Base-by-base conservation (phyloP, 2,113 vertebrate genomes). In the Tenrec ecaudatus region DNA sequence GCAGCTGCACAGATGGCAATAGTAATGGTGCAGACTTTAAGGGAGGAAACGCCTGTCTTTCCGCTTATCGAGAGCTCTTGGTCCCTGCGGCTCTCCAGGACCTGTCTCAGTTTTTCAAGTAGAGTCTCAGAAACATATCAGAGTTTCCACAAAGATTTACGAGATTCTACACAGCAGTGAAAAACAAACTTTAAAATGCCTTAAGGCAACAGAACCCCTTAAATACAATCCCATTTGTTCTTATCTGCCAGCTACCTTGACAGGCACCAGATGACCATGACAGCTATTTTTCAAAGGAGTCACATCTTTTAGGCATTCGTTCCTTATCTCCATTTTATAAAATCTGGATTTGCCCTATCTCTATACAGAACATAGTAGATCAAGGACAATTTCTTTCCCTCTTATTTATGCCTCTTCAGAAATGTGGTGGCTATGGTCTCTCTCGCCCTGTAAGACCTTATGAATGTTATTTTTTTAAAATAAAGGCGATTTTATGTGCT, bases 1-100 rank as follows among this genome's bases (percentile, higher is more conserved):
- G 77, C 83, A 92, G 62, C 68, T 40, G 22, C 79, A 77, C 47
- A 83, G 82, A 94, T 33, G 38, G 64, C 89, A 69, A 0, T 47
- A 57, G 86, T 58, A 82, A 76, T 75, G 69, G 71, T 15, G 19
- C 73, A 36, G 16, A 89, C 19, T 91, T 85, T 79, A 79, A 75
- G 84, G 75, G 31, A 94, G 89, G 36, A 92, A 94, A 86, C 40
- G 71, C 31, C 90, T 88, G 36, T 43, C 93, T 95, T 88, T 76
- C 11, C 60, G 40, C 33, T 86, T n/a, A 58, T 81, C 76, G 22
- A 90, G 69, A 76, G 64, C 27, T 53, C 62, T 78, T 29, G 8
- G 19, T 62, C 53, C 64, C 60, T 62, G 75, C n/a, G 75, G 80
- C 40, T 93, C 71, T 75, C 83, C 36, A 0, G 53, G 88, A 85